A percentile compares a stretch with the other conserved stretches of the same genome.
phyloP scores from a whole-genome alignment of 2,888 invertebrate species.

The Eudemis profundana region DNA sequence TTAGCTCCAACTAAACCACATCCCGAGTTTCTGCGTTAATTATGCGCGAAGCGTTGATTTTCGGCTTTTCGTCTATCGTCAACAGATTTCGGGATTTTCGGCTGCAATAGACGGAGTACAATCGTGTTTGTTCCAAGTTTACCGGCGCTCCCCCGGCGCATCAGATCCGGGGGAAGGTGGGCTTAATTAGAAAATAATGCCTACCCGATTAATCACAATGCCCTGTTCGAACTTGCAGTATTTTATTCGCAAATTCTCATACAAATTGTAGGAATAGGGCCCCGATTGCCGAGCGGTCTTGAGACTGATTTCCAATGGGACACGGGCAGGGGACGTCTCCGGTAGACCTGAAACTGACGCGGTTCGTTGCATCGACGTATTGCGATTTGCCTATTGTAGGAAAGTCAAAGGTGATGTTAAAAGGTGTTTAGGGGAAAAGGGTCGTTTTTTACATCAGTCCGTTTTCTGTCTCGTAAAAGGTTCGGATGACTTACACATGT shows the following conservation, averaged over 20 bases:
- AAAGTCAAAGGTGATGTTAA: conserved; percentile 72
- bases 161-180: conserved; percentile 72
- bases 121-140: conserved; percentile 69
- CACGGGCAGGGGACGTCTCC: conserved; percentile 68
- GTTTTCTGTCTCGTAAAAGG: conserved; percentile 39
- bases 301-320: conserved; percentile 76
- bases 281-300: conserved; percentile 56
- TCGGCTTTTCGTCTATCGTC: conserved; percentile 46
- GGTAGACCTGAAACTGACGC: conserved; percentile 76
- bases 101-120: conserved; percentile 58
- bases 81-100: conserved; percentile 75
- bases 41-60: conserved; percentile 68
- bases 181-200: conserved; percentile 84
- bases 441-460: conserved; percentile 38
- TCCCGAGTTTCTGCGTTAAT: conserved; percentile 51
- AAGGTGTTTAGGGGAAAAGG: conserved; percentile 49
- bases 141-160: conserved; percentile 68
- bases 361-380: conserved; percentile 76
- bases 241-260: conserved; percentile 58
- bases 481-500: conserved; percentile 15
- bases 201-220: conserved; percentile 81
- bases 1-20: conserved; percentile 36
- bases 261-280: conserved; percentile 49
- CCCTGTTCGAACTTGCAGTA: conserved; percentile 59
- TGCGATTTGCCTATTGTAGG: conserved; percentile 70